Conservation (phyloP, 1,140 invertebrate species). For the Lineus longissimus region DNA sequence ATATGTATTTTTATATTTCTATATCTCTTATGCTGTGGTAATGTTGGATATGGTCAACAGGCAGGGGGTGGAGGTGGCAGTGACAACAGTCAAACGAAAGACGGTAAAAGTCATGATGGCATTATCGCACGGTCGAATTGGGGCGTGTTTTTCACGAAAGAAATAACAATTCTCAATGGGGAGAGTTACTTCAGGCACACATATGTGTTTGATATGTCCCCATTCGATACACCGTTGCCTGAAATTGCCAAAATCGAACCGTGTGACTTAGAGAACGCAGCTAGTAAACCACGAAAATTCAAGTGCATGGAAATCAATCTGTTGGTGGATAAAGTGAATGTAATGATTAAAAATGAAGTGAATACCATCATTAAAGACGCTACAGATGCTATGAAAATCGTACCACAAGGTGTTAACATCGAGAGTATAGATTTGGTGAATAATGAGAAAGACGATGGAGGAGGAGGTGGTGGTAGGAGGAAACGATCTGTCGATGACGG, state of each 20-base stretch:
- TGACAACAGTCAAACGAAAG: neutral
- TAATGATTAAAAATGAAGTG: constrained; percentile 4
- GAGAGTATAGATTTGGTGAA: constrained; percentile 4
- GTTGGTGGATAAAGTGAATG: constrained; percentile 3
- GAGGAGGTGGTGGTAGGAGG: neutral
- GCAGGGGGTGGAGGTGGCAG: neutral
- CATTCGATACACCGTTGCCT: constrained; percentile 4
- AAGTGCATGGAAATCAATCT: constrained; percentile 6
- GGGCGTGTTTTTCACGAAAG: constrained; percentile 5
- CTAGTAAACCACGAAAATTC: neutral
- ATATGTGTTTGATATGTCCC: neutral
- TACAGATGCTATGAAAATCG: neutral
- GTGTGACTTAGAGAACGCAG: constrained; percentile 2
- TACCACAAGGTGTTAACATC: neutral
- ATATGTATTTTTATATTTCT: neutral
- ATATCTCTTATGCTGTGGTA: neutral
- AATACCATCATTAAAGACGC: constrained; percentile 2
- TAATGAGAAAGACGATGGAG: neutral
- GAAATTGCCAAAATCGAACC: neutral
- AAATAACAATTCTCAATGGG: constrained; percentile 1
- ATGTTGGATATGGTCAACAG: constrained; percentile 4
- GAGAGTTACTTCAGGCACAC: constrained; percentile 4
- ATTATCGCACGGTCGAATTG: constrained; percentile 2
- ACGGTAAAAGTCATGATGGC: neutral
- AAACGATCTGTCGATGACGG: neutral